Evolutionary conservation across 2,888 invertebrate genomes (phyloP).

Genomic region (Ectobius pallidus): DNA sequence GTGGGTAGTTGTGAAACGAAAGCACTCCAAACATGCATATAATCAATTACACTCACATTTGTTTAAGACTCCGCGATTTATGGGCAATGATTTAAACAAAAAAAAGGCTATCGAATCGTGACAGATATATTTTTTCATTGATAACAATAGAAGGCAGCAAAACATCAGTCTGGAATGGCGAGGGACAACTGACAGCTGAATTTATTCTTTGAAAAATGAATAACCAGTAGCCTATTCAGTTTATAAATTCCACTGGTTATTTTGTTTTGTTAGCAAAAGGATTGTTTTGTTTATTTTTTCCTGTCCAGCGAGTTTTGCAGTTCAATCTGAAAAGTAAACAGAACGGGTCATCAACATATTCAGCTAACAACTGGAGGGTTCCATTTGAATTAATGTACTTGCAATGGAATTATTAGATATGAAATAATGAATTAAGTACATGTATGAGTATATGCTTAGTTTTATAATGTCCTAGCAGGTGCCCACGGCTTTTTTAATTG

Average conservation of each 20-base stretch:
- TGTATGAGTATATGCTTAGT: too few relatives aligned
- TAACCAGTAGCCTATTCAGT: background rate
- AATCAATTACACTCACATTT: too few relatives aligned
- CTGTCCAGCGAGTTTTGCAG: background rate
- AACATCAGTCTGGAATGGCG: too few relatives aligned
- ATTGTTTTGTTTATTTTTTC: background rate
- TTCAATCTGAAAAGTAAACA: conserved; percentile 11
- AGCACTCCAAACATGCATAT: too few relatives aligned
- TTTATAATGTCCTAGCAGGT: too few relatives aligned
- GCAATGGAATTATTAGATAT: background rate
- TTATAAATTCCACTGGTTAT: background rate
- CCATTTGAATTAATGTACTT: background rate
- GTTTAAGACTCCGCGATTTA: too few relatives aligned
- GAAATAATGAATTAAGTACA: background rate
- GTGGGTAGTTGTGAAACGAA: too few relatives aligned
- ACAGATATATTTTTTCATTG: too few relatives aligned
- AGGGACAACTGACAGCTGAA: background rate
- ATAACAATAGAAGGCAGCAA: too few relatives aligned
- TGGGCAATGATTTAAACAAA: too few relatives aligned
- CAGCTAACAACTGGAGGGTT: background rate
- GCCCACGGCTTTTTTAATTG: too few relatives aligned
- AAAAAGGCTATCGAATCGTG: too few relatives aligned
- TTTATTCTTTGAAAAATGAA: background rate
- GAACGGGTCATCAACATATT: background rate
- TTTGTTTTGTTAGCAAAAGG: background rate